phyloP scores from a whole-genome alignment of 1,140 invertebrate genomes.

The Papilio helenus region DNA sequence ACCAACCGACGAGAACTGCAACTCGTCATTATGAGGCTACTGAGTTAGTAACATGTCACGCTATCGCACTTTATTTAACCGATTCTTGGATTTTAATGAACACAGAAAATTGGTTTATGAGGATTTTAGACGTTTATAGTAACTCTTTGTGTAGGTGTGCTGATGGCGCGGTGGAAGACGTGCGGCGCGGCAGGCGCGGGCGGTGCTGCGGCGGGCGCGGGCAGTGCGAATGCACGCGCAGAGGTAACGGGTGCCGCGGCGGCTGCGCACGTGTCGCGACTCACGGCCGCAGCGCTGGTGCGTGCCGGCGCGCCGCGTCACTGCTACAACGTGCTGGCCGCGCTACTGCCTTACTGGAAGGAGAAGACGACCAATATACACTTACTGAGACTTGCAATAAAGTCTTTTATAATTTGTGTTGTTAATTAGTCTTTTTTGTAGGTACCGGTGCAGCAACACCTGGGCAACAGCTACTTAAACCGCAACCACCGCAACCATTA shows the following conservation, averaged over 20 bases:
- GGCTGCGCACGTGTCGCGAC: slow-evolving; percentile 92
- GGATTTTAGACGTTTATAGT: background rate
- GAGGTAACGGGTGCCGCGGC: slow-evolving; percentile 83
- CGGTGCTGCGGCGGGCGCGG: slow-evolving; percentile 42
- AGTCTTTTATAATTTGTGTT: background rate
- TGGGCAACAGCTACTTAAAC: slow-evolving; percentile 87
- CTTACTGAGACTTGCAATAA: slow-evolving; percentile 39
- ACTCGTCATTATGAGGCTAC: slow-evolving; percentile 71
- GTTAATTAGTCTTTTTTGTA: slow-evolving; percentile 38
- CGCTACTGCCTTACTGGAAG: slow-evolving; percentile 93
- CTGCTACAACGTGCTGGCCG: slow-evolving; percentile 91
- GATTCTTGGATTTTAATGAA: background rate
- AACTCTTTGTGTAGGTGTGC: slow-evolving; percentile 82
- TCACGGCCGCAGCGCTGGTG: slow-evolving; percentile 90
- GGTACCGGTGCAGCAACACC: slow-evolving; percentile 59
- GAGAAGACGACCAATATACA: slow-evolving; percentile 64
- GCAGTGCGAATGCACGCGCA: slow-evolving; percentile 48
- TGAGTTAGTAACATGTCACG: slow-evolving; percentile 64
- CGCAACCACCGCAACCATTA: slow-evolving; percentile 90
- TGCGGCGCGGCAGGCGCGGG: slow-evolving; percentile 44
- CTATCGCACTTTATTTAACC: background rate
- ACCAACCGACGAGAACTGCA: slow-evolving; percentile 69
- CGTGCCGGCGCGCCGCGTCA: slow-evolving; percentile 92
- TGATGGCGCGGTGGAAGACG: slow-evolving; percentile 91
- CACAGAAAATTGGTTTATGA: background rate